Evolutionary conservation across 2,888 invertebrate genomes (phyloP).

Genomic region (Xestia c-nigrum): DNA sequence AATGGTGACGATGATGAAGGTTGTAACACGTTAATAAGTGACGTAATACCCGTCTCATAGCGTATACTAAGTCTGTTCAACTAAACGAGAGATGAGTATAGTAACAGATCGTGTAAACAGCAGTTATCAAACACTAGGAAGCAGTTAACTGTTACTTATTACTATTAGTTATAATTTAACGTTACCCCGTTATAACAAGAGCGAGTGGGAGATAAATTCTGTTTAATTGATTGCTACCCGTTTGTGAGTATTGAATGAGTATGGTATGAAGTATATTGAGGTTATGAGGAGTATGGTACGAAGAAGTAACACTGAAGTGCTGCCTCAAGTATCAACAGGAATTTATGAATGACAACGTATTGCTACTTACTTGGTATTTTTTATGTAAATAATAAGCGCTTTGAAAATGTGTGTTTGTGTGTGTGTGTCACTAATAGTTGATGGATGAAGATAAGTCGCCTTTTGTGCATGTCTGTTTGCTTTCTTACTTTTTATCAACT

Average conservation of each 20-base stretch:
- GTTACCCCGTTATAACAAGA: conserved; percentile 49
- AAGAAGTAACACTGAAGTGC: neutral
- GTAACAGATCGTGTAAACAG: conserved; percentile 44
- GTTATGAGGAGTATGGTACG: neutral
- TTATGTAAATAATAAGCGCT: neutral
- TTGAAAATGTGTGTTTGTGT: neutral
- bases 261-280: conserved; percentile 9
- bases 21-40: neutral
- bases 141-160: conserved; percentile 44
- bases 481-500: neutral
- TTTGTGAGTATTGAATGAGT: conserved; percentile 19
- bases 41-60: conserved; percentile 17
- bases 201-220: conserved; percentile 43
- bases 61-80: conserved; percentile 42
- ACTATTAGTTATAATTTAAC: conserved; percentile 57
- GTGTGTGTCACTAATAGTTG: no score
- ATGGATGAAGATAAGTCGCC: neutral
- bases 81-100: conserved; percentile 24
- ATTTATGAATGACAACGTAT: neutral
- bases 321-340: neutral
- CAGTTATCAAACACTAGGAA: conserved; percentile 37
- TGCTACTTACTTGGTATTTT: neutral
- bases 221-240: conserved; percentile 55
- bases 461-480: neutral
- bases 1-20: no score